Conservation (phyloP, 2,797 vertebrate species). For the Galagoides demidoff region DNA sequence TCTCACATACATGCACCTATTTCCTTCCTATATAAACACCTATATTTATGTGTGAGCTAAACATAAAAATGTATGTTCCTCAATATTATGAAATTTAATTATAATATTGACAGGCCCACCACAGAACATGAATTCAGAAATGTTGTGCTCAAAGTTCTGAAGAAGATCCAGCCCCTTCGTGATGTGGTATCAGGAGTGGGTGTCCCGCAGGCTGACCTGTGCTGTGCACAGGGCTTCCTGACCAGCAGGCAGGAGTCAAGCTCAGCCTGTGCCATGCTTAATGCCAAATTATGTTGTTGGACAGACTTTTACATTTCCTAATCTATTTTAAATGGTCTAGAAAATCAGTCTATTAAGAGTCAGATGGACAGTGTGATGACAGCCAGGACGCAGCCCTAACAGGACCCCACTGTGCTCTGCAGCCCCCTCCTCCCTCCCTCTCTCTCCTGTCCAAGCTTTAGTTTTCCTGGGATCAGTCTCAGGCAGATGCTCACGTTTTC, state of each 20-base stretch:
- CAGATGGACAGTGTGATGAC: background rate
- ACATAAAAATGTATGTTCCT: background rate
- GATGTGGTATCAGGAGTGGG: background rate
- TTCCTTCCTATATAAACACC: background rate
- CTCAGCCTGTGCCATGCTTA: accelerated
- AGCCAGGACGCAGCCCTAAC: accelerated
- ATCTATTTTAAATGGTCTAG: background rate
- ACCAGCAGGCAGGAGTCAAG: too few relatives aligned
- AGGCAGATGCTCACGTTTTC: background rate
- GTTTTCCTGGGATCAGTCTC: background rate
- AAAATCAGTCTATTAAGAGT: background rate
- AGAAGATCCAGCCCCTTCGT: too few relatives aligned
- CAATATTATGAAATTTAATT: background rate
- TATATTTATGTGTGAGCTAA: background rate
- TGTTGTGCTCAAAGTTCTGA: background rate
- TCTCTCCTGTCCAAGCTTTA: background rate
- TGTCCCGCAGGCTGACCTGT: background rate
- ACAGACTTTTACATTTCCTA: accelerated
- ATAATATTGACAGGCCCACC: too few relatives aligned
- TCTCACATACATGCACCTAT: background rate
- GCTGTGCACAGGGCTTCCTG: background rate
- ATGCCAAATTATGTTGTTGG: accelerated
- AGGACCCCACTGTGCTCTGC: background rate
- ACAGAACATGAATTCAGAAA: background rate
- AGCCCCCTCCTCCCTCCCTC: background rate